Evolutionary conservation across 2,113 vertebrate species (phyloP), one percentile per base, ranked within the genome.

Genomic region (Progne subis): DNA sequence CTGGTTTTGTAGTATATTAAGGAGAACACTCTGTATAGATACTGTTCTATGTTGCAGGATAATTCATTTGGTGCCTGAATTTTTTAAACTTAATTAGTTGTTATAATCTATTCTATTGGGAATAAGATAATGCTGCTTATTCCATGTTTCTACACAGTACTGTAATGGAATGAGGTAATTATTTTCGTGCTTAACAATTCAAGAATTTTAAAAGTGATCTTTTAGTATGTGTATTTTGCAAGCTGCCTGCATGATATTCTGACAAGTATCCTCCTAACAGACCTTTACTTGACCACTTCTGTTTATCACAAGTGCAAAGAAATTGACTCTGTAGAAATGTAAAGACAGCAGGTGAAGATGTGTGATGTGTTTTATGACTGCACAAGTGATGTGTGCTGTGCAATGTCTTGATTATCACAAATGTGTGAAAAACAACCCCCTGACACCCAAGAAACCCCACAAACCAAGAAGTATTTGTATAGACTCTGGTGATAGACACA

Each of bases 341-440:
- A 76, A 89, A 95, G 96, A 47, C 82, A 75, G 70, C 86, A 34
- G 74, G 82, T 96, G 88, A 96, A 95, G 84, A 87, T 67, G 47
- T 92, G 72, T 83, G 83, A 53, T 83, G 94, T 98, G 88, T 94
- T 97, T 91, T 82, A 88, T 84, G 90, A 76, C 88, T 72, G 90
- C 95, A 92, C 90, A 77, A 96, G 92, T 97, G 89, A 69, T 69
- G 49, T 82, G 90, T 93, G 24, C 90, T 79, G 95, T 92, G 68
- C 81, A 11, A 85, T 97, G 87, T 97, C 96, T 92, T 88, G 85
- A 90, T 69, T 97, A 97, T 98, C 98, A 98, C 98, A 95, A 90
- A 97, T 92, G 95, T 96, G 94, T 97, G 84, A 67, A 64, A 87
- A 91, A 83, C 32, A 97, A 90, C 11, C 46, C 68, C 60, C 49